Evolutionary conservation across 1,140 invertebrate species (phyloP).

Genomic region (Potamilus streckersoni): DNA sequence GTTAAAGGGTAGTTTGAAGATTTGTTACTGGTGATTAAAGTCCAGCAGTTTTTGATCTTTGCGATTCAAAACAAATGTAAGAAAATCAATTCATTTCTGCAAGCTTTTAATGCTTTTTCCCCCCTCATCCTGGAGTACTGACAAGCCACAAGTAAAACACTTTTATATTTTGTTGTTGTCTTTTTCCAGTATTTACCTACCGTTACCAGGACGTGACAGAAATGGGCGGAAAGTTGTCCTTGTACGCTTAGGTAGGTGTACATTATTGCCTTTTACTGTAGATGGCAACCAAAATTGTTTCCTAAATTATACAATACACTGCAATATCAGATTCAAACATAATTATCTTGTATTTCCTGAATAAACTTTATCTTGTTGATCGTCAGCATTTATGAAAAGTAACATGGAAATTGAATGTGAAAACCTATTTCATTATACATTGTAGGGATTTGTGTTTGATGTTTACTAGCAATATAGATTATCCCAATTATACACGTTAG

Average conservation of each 20-base stretch:
- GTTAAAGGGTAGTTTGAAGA: too few relatives aligned
- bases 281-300: not conserved
- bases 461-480: too few relatives aligned
- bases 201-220: slow-evolving; percentile 79
- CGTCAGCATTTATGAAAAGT: slow-evolving; percentile 79
- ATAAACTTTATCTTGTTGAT: slow-evolving; percentile 9
- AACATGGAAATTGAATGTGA: slow-evolving; percentile 68
- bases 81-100: too few relatives aligned
- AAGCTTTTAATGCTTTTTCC: not conserved
- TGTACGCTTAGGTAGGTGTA: slow-evolving; percentile 44
- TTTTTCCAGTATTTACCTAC: slow-evolving; percentile 76
- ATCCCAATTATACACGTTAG: too few relatives aligned
- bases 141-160: not conserved
- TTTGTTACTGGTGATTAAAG: too few relatives aligned
- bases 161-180: slow-evolving; percentile 13
- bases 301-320: not conserved
- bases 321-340: slow-evolving; percentile 5
- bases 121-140: too few relatives aligned
- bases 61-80: too few relatives aligned
- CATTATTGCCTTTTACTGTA: not conserved
- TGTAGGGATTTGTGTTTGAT: too few relatives aligned
- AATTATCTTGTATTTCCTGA: not conserved
- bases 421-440: not conserved
- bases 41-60: too few relatives aligned
- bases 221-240: slow-evolving; percentile 81